These are phyloP conservation scores for Eupeodes latifasciatus DNA, from an alignment of 2,888 invertebrate species.

Conservation along the genomic window DNA sequence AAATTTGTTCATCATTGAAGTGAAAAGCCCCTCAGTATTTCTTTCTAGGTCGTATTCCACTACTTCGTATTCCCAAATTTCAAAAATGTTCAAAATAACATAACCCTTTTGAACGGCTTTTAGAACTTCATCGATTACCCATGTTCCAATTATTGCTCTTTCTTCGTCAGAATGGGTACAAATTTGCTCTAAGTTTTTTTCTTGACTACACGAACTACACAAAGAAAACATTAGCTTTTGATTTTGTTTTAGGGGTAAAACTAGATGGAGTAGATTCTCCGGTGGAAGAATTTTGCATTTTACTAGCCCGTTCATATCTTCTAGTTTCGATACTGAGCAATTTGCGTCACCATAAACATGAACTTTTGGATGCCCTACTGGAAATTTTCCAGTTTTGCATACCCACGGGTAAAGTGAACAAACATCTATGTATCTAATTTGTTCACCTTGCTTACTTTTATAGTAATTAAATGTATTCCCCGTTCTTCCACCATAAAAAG, in stretches of 20 bases:
- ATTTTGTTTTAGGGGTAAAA: constrained; percentile 77
- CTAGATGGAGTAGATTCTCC: constrained; percentile 77
- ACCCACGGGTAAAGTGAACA: too few relatives aligned
- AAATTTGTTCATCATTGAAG: constrained; percentile 78
- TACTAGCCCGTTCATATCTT: constrained; percentile 22
- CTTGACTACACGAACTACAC: not conserved
- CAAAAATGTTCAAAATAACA: not conserved
- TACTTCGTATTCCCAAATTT: constrained; percentile 74
- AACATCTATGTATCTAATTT: too few relatives aligned
- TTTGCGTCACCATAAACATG: not conserved
- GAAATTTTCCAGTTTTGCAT: too few relatives aligned
- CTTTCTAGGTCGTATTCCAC: constrained; percentile 62
- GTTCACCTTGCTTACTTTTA: too few relatives aligned
- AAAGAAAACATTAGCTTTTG: constrained; percentile 77
- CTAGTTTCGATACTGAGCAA: constrained; percentile 2
- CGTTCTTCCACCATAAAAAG: not conserved
- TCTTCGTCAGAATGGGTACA: not conserved
- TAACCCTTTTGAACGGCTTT: constrained; percentile 75
- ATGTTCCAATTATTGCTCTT: too few relatives aligned
- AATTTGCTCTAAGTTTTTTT: not conserved
- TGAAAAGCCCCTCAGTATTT: constrained; percentile 74
- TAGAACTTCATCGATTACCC: constrained; percentile 76
- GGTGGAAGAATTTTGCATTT: constrained; percentile 56
- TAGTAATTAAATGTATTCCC: too few relatives aligned
- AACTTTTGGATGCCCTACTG: too few relatives aligned